phyloP scores from a whole-genome alignment of 2,113 vertebrate species.

The Sphyrna mokarran region DNA sequence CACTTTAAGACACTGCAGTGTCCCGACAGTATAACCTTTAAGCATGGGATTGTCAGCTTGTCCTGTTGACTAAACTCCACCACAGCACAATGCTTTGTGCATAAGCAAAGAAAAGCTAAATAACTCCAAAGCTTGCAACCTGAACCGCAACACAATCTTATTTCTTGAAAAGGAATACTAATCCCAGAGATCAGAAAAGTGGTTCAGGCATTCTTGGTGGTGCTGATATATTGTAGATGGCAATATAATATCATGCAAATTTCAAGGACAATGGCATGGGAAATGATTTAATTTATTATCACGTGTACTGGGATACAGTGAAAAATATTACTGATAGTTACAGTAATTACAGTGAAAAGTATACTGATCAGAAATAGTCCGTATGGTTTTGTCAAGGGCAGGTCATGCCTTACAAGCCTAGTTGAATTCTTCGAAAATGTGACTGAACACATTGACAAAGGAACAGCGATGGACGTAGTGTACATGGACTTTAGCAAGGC shows the following conservation, averaged over 20 bases:
- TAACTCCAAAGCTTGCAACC: neutral
- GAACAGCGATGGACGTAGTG: too few species aligned
- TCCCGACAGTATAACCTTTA: neutral
- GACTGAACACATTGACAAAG: too few species aligned
- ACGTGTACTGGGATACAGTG: too few species aligned
- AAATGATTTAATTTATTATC: neutral
- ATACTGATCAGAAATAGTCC: too few species aligned
- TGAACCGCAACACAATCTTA: neutral
- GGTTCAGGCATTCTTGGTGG: neutral
- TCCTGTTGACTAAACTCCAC: neutral
- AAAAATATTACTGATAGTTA: too few species aligned
- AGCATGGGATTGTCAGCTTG: neutral
- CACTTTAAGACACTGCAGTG: neutral
- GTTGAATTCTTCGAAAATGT: too few species aligned
- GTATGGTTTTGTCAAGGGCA: too few species aligned
- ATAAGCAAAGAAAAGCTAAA: neutral
- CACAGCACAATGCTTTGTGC: neutral
- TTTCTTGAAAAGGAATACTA: neutral
- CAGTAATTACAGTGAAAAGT: too few species aligned
- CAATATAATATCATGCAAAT: neutral
- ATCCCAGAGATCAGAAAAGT: neutral
- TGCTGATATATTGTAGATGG: neutral
- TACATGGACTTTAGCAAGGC: too few species aligned
- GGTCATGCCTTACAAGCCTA: too few species aligned
- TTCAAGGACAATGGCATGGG: neutral